phyloP scores from a whole-genome alignment of 2,888 invertebrate genomes.

The Caenorhabditis afra region DNA sequence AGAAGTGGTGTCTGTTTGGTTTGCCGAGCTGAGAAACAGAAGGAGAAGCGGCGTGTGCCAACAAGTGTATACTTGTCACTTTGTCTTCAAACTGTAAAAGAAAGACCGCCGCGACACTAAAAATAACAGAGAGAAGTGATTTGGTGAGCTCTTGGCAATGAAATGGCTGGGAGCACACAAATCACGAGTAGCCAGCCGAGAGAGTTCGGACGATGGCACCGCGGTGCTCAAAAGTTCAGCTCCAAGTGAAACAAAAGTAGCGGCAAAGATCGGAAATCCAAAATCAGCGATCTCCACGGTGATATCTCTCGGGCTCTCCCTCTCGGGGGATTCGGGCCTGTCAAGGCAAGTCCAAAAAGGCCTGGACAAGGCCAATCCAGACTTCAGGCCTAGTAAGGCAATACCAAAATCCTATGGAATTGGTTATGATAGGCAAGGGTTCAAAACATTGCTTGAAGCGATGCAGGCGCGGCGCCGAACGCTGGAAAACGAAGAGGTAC shows the following conservation, averaged over 20 bases:
- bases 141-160: slow-evolving; percentile 16
- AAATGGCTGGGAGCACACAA: slow-evolving; percentile 2
- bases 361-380: too few species aligned
- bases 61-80: slow-evolving; percentile 42
- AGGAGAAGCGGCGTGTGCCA: slow-evolving; percentile 16
- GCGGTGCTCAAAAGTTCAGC: slow-evolving; percentile 51
- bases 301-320: too few species aligned
- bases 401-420: too few species aligned
- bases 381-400: too few species aligned
- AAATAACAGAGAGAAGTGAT: slow-evolving; percentile 19
- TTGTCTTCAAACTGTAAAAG: not conserved
- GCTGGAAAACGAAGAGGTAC: too few species aligned
- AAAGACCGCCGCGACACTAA: slow-evolving; percentile 35
- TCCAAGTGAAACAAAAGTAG: slow-evolving; percentile 34
- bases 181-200: slow-evolving; percentile 41
- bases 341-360: too few species aligned
- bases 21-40: not conserved
- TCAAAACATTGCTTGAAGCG: too few species aligned
- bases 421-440: too few species aligned
- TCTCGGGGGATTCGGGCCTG: too few species aligned
- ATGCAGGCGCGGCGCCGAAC: too few species aligned
- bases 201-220: slow-evolving; percentile 11
- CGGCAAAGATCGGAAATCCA: slow-evolving; percentile 50
- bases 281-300: slow-evolving; percentile 27
- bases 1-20: slow-evolving; percentile 21